These are phyloP conservation scores for Periphyllus acericola DNA, from an alignment of 2,888 invertebrate genomes.

Conservation along the genomic window DNA sequence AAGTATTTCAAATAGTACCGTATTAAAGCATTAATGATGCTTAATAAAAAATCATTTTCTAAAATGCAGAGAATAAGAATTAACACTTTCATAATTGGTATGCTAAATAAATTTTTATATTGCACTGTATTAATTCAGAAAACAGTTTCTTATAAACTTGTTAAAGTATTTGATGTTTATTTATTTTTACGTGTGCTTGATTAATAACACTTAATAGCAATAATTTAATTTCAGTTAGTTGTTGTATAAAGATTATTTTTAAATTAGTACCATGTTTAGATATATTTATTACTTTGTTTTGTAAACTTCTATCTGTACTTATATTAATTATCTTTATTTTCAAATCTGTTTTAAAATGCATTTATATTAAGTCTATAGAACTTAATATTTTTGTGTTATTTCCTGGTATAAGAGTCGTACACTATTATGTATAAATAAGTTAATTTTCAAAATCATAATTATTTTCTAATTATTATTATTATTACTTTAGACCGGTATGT, in stretches of 20 bases:
- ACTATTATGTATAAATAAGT: conserved; percentile 30
- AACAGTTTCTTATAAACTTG: conserved; percentile 26
- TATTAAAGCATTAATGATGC: neutral
- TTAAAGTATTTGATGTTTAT: conserved; percentile 48
- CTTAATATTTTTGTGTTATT: conserved; percentile 8
- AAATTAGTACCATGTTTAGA: conserved; percentile 14
- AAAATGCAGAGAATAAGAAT: neutral
- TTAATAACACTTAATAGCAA: conserved; percentile 42
- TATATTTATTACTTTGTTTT: conserved; percentile 38
- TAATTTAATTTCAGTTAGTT: conserved; percentile 36
- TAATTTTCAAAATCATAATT: conserved; percentile 24
- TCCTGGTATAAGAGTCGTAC: conserved; percentile 41
- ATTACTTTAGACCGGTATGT: conserved; percentile 35
- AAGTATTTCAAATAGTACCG: conserved; percentile 12
- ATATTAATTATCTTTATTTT: conserved; percentile 21
- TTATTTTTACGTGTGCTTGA: conserved; percentile 34
- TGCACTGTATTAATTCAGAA: conserved; percentile 26
- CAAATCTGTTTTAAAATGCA: conserved; percentile 24
- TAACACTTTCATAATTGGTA: neutral
- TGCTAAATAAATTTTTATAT: conserved; percentile 30
- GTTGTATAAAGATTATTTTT: conserved; percentile 50
- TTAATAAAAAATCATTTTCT: neutral
- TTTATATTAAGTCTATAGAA: conserved; percentile 31
- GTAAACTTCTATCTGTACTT: conserved; percentile 49
- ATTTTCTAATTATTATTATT: conserved; percentile 26